Percentiles rank a stretch among this genome's conserved stretches.
Conservation (phyloP, 1,140 invertebrate species). For the Acromyrmex heyeri region DNA sequence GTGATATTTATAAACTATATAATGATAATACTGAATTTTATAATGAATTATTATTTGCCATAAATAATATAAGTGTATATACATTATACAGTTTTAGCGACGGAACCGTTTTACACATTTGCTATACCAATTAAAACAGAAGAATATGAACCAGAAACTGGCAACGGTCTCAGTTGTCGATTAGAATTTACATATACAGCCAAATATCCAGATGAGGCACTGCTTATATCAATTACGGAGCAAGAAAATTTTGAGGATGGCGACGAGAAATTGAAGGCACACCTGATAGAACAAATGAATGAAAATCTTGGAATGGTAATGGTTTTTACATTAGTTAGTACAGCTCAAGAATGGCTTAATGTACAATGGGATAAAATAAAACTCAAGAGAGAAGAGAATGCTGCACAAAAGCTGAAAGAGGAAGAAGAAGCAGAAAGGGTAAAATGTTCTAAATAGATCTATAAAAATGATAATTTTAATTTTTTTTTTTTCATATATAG, state of each 20-base stretch:
- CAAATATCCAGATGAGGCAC: conserved; percentile 96
- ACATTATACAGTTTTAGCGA: conserved; percentile 89
- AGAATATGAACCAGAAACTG: conserved; percentile 89
- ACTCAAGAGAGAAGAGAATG: conserved; percentile 90
- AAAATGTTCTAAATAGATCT: conserved; percentile 64
- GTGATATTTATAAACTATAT: not conserved
- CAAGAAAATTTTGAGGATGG: conserved; percentile 93
- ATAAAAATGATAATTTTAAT: not conserved
- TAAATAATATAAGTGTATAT: conserved; percentile 55
- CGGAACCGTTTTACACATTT: conserved; percentile 91
- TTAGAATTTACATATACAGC: conserved; percentile 94
- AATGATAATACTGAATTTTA: not conserved
- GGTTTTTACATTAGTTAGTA: conserved; percentile 98
- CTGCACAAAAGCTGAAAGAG: conserved; percentile 90
- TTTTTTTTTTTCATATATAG: conserved; percentile 84
- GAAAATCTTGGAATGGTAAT: conserved; percentile 99
- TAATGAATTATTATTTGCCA: not conserved
- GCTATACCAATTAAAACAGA: conserved; percentile 93
- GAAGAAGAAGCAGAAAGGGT: conserved; percentile 96
- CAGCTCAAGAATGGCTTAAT: conserved; percentile 97
- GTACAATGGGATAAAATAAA: conserved; percentile 93
- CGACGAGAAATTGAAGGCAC: conserved; percentile 90
- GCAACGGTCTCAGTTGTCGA: conserved; percentile 90
- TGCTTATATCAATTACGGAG: conserved; percentile 93
- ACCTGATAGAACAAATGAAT: conserved; percentile 91